Evolutionary conservation across 1,140 invertebrate species (phyloP).

Genomic region (Homalodisca vitripennis): DNA sequence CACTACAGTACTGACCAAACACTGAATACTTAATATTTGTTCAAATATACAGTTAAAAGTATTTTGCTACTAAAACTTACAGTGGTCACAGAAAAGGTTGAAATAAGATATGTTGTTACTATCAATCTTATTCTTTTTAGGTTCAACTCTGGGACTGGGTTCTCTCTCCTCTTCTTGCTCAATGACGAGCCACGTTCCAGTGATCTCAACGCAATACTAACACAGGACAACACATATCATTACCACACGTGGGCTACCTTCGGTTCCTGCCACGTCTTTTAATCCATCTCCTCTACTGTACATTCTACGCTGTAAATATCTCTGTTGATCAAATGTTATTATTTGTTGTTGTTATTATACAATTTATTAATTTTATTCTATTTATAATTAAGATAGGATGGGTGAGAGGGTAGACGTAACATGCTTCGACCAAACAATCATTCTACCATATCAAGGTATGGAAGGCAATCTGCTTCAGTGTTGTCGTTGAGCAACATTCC

Average conservation of each 20-base stretch:
- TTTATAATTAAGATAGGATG: conserved; percentile 15
- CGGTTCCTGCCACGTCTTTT: background rate
- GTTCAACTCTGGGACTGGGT: background rate
- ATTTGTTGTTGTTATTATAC: conserved; percentile 30
- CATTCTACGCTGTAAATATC: conserved; percentile 21
- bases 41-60: no score
- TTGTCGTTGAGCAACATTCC: background rate
- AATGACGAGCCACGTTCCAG: conserved; percentile 4
- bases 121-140: no score
- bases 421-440: conserved; percentile 23
- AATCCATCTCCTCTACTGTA: conserved; percentile 1
- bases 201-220: conserved; percentile 24
- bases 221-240: conserved; percentile 23
- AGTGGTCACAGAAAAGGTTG: background rate
- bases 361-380: conserved; percentile 30
- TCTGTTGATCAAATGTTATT: conserved; percentile 28
- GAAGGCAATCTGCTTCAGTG: background rate
- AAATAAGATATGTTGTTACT: background rate
- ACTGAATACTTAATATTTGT: no score
- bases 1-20: no score
- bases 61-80: no score
- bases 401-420: conserved; percentile 13
- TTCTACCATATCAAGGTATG: background rate
- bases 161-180: conserved; percentile 7
- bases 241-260: background rate